Evolutionary conservation across 2,888 invertebrate genomes (phyloP), one percentile per base, ranked within the genome.

Genomic region (Drosophila monieri): DNA sequence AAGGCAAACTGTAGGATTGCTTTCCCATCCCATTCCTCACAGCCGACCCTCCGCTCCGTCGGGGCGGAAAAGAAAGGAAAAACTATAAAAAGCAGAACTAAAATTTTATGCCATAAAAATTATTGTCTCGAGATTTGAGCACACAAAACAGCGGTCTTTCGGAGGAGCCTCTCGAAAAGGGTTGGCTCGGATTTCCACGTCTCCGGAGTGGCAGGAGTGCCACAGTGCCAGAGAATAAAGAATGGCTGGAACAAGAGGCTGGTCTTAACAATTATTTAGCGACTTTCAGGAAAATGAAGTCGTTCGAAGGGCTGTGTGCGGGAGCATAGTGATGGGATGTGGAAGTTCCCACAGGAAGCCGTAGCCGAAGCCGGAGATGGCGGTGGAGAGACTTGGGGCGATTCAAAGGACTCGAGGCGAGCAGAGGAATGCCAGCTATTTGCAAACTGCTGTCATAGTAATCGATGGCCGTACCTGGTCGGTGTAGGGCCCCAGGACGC

Each of bases 51-150:
- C 2, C 4, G 14, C 37, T 23, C 37, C 6, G 10, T 12, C 41
- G 3, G 47, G n/a, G n/a, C 35, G 30, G 37, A 14, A 53, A 12
- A 52, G 43, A 49, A 59, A 43, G 35, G 25, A 35, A 72, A 48
- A 52, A 64, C 84, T 70, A 77, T 75, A 80, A 79, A 83, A 79
- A 73, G 64, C 69, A 59, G 73, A 85, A 70, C 75, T 85, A 77
- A 73, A 81, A 81, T 83, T 77, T 77, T 73, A 86, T 77, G 87
- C 78, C 73, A 85, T 75, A 73, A 78, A 86, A 83, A 86, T 83
- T 80, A 87, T 86, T 86, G 83, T 86, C 87, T 73, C 78, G 74
- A 83, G 83, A 84, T 78, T 83, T 83, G 75, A 69, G 78, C 61
- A 47, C 60, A 60, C 60, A 60, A 60, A 60, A 46, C 37, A 44